These are phyloP conservation scores for Tyrophagus putrescentiae DNA, from an alignment of 1,140 invertebrate species.

Conservation along the genomic window DNA sequence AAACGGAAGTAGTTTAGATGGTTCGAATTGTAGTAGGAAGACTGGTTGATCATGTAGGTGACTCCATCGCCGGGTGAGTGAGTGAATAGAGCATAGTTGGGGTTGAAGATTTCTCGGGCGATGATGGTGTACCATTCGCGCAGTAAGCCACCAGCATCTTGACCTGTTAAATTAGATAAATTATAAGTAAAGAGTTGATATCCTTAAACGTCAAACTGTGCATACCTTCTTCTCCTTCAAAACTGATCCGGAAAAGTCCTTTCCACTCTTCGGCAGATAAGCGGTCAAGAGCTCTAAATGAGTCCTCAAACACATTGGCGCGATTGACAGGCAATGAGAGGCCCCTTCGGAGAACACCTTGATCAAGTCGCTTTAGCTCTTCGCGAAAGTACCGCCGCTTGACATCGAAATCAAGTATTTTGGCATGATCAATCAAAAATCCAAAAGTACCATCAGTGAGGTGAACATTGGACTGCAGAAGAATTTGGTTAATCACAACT, in stretches of 20 bases:
- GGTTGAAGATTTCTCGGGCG: conserved; percentile 85
- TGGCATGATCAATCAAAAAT: conserved; percentile 72
- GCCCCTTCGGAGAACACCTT: conserved; percentile 64
- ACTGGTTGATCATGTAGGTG: conserved; percentile 86
- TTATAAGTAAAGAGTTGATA: no score
- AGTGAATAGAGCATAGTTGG: conserved; percentile 85
- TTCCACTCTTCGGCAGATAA: conserved; percentile 78
- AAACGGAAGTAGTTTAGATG: conserved; percentile 89
- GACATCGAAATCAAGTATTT: conserved; percentile 80
- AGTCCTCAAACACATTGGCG: conserved; percentile 78
- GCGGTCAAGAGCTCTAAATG: conserved; percentile 71
- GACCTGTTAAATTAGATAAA: no score
- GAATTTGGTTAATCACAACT: conserved; percentile 77
- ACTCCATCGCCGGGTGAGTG: conserved; percentile 81
- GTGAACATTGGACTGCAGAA: conserved; percentile 67
- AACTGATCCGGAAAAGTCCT: conserved; percentile 82
- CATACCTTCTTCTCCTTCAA: conserved; percentile 54
- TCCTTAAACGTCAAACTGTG: no score
- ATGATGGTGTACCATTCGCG: conserved; percentile 90
- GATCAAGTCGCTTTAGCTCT: conserved; percentile 62
- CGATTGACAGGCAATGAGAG: conserved; percentile 71
- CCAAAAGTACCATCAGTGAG: conserved; percentile 75
- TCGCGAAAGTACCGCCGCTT: conserved; percentile 78
- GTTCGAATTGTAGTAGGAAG: conserved; percentile 82
- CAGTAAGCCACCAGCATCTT: conserved; percentile 78